These are phyloP conservation scores for Erythrocebus patas DNA, from an alignment of 2,113 vertebrate genomes.

Conservation along the genomic window DNA sequence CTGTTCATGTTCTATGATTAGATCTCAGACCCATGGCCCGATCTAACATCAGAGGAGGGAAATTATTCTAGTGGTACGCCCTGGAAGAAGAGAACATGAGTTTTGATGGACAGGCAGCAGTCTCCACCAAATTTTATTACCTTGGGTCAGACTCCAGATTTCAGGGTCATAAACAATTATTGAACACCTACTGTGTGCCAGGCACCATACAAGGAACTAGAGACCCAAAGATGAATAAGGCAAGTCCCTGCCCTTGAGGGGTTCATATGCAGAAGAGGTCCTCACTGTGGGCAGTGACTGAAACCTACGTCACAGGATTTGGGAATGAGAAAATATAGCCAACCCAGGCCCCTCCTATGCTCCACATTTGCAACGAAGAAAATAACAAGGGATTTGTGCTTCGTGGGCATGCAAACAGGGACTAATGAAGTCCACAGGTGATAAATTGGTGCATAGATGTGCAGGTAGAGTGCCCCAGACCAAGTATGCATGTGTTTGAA, in stretches of 20 bases:
- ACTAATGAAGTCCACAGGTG: neutral
- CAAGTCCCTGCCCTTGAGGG: neutral
- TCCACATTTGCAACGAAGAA: too few relatives aligned
- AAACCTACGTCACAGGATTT: too few relatives aligned
- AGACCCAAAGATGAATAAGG: neutral
- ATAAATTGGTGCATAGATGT: neutral
- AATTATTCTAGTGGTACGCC: neutral
- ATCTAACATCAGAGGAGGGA: neutral
- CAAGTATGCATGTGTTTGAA: neutral
- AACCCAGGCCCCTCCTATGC: rapidly evolving
- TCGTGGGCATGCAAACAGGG: rapidly evolving
- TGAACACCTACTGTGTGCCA: neutral
- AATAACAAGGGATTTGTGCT: neutral
- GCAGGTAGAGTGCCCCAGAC: neutral
- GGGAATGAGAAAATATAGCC: neutral
- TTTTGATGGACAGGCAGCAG: neutral
- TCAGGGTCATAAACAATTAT: neutral
- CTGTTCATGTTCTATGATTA: neutral
- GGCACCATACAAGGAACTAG: neutral
- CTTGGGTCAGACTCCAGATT: neutral
- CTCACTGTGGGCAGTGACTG: neutral
- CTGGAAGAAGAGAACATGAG: neutral
- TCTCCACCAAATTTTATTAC: neutral
- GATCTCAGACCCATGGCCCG: neutral
- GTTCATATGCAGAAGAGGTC: neutral